Percentiles rank a stretch among this genome's conserved stretches.
These are phyloP conservation scores for Morelia viridis DNA, from an alignment of 2,797 vertebrate species.

Conservation along the genomic window DNA sequence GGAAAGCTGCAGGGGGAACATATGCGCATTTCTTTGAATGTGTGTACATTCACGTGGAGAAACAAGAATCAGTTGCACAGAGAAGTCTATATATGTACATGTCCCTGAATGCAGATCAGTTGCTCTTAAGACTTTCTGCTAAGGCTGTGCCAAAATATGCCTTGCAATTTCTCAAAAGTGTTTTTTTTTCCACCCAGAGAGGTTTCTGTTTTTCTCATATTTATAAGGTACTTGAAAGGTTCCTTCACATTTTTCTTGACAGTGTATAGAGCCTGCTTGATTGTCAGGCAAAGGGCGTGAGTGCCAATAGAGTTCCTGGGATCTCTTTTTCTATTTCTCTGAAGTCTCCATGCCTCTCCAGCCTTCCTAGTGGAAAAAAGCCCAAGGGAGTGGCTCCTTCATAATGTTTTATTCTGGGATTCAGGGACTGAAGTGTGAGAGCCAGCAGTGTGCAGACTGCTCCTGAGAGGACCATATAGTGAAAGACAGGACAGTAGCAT, in stretches of 20 bases:
- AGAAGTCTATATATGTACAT: neutral
- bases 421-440: neutral
- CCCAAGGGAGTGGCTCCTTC: neutral
- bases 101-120: neutral
- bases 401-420: neutral
- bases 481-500: neutral
- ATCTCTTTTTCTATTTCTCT: neutral
- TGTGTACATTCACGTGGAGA: neutral
- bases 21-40: neutral
- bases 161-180: neutral
- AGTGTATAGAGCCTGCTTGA: neutral
- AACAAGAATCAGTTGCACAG: neutral
- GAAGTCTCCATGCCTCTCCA: neutral
- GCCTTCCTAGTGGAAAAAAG: neutral
- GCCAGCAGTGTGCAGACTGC: neutral
- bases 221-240: neutral
- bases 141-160: neutral
- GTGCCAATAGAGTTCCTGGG: neutral
- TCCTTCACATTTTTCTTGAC: neutral
- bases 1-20: neutral
- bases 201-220: neutral
- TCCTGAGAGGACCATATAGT: neutral
- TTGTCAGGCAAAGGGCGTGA: neutral
- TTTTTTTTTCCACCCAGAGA: neutral
- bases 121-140: neutral